phyloP scores from a whole-genome alignment of 1,140 invertebrate species.

The Adoxophyes honmai region DNA sequence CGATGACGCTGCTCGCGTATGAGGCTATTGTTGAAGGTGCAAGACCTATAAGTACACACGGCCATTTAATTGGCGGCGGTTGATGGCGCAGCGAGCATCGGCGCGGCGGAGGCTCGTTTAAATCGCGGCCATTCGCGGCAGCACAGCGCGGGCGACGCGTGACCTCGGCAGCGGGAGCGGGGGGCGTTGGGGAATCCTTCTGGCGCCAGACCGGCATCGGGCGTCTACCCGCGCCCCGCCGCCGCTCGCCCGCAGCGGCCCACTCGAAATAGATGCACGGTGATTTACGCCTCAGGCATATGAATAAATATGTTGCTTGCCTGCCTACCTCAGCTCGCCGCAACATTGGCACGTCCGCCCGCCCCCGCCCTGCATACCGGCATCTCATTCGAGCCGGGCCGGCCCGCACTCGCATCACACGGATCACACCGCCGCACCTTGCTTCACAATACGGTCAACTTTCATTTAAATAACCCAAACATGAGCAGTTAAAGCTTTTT shows the following conservation, averaged over 20 bases:
- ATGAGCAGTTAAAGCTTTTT: background rate
- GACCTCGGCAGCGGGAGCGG: constrained; percentile 31
- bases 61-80: too few species aligned
- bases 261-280: constrained; percentile 74
- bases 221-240: constrained; percentile 60
- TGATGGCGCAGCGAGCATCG: too few species aligned
- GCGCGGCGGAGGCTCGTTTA: background rate
- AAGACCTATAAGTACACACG: too few species aligned
- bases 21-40: too few species aligned
- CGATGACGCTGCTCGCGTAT: too few species aligned
- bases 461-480: constrained; percentile 2
- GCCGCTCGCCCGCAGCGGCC: constrained; percentile 39
- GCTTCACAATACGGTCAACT: constrained; percentile 12
- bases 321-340: constrained; percentile 42
- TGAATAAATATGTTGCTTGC: constrained; percentile 68
- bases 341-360: constrained; percentile 66
- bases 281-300: constrained; percentile 73
- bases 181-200: constrained; percentile 76
- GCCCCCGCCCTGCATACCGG: constrained; percentile 46
- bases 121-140: constrained; percentile 12
- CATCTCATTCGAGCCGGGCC: constrained; percentile 11
- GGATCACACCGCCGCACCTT: constrained; percentile 2
- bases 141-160: constrained; percentile 13
- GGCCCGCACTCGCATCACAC: background rate
- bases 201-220: constrained; percentile 74